A percentile compares a stretch with the other conserved stretches of the same genome.
These are phyloP conservation scores for Sebastes diaconus DNA, from an alignment of 2,797 vertebrate genomes.

Conservation along the genomic window DNA sequence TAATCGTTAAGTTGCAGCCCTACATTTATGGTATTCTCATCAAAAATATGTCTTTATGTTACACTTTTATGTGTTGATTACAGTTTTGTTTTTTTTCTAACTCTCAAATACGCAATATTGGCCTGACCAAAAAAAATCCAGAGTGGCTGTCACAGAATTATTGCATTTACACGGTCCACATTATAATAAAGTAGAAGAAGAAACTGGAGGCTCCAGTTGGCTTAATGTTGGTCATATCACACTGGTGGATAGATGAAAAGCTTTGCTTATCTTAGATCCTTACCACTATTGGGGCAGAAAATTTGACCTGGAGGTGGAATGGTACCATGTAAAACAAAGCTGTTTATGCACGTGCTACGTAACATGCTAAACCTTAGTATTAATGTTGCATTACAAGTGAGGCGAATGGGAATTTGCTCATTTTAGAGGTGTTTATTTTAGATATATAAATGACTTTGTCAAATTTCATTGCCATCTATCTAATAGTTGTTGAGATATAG, in stretches of 20 bases:
- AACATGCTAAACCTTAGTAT: neutral
- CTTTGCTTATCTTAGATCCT: neutral
- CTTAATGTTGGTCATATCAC: neutral
- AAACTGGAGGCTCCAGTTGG: neutral
- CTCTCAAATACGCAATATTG: neutral
- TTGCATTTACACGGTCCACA: neutral
- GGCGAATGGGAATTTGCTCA: neutral
- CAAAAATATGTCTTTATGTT: neutral
- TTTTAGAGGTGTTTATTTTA: neutral
- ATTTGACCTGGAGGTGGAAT: neutral
- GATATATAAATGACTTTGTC: neutral
- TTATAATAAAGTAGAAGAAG: neutral
- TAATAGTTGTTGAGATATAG: neutral
- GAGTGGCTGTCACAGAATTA: neutral
- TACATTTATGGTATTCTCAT: neutral
- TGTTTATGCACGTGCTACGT: neutral
- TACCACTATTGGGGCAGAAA: neutral
- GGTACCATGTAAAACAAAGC: neutral
- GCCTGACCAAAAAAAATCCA: rapidly evolving
- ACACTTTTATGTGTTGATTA: neutral
- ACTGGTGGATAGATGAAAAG: neutral
- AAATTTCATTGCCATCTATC: neutral
- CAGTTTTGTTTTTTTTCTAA: neutral
- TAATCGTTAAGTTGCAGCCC: no score
- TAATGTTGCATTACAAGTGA: neutral